Evolutionary conservation across 2,113 vertebrate genomes (phyloP), one percentile per base, ranked within the genome.

Genomic region (Australoheros scitulus): DNA sequence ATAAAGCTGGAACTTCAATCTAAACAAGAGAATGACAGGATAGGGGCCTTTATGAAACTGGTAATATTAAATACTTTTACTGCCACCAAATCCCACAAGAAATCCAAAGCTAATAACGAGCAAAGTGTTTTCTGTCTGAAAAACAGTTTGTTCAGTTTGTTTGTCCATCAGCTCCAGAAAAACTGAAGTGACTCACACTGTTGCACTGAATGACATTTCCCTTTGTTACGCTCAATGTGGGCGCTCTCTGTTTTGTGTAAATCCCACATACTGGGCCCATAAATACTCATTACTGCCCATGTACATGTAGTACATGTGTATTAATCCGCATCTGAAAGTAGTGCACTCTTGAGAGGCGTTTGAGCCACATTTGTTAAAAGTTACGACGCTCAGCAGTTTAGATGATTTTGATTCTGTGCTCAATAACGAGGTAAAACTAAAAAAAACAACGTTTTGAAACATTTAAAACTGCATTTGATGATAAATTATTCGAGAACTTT

Each of bases 131-230:
- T 18, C 15, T 18, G n/a, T 22, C 10, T 56, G 55, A n/a, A 56
- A 56, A 57, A 22, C 26, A 55, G 68, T 26, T 55, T 52, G n/a
- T 32, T 34, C 6, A 2, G 68, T 26, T 55, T 52, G n/a, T 32
- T 34, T 4, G 1, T 55, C 47, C 52, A 4, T 34, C 26, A 72
- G 68, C 26, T 72, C 68, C 47, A 72, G 32, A 72, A 72, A 72
- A 47, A 34, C 26, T 72, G 47, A 72, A 72, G 47, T 80, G 64
- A 80, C 24, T 59, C 63, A 70, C 63, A 70, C 18, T 43, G 34
- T 1, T 58, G 64, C 55, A 80, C 79, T 72, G 1, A 26, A 47
- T 55, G 52, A 72, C 63, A 13, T 22, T 29, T 68, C 58, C 41
- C 61, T 76, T 68, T 47, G 18, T 81, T n/a, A 47, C 18, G 5